Evolutionary conservation across 2,113 vertebrate genomes (phyloP).

Genomic region (Anser brachyrhynchus): DNA sequence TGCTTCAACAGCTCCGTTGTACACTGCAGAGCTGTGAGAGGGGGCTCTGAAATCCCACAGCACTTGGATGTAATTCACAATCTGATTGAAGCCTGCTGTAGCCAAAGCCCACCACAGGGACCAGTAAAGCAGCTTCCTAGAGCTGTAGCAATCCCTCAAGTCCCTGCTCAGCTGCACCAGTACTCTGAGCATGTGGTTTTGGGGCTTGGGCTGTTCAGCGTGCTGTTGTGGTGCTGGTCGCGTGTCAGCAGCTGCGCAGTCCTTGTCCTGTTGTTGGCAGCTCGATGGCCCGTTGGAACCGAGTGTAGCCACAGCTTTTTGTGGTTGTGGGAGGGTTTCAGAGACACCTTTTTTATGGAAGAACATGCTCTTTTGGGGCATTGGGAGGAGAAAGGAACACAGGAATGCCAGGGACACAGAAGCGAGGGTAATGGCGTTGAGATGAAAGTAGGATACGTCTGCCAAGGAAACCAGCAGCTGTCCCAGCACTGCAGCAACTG

Average conservation of each 20-base stretch:
- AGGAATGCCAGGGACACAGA: constrained; percentile 78
- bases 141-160: constrained; percentile 83
- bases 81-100: constrained; percentile 90
- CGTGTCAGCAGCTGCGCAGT: not conserved
- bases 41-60: constrained; percentile 88
- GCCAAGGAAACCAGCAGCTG: constrained; percentile 87
- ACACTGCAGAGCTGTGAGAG: constrained; percentile 80
- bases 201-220: not conserved
- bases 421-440: constrained; percentile 80
- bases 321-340: not conserved
- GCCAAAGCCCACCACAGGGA: constrained; percentile 94
- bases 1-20: constrained; percentile 92
- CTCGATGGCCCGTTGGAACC: not conserved
- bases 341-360: constrained; percentile 78
- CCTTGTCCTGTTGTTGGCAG: not conserved
- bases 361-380: constrained; percentile 90
- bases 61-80: constrained; percentile 87
- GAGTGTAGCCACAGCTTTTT: fast-evolving
- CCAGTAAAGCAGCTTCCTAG: constrained; percentile 84
- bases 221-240: not conserved
- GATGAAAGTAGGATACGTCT: constrained; percentile 80
- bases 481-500: constrained; percentile 81
- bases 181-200: not conserved
- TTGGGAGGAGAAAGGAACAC: constrained; percentile 80
- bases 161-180: constrained; percentile 82